phyloP scores from a whole-genome alignment of 2,113 vertebrate species.

The Halichoerus grypus region DNA sequence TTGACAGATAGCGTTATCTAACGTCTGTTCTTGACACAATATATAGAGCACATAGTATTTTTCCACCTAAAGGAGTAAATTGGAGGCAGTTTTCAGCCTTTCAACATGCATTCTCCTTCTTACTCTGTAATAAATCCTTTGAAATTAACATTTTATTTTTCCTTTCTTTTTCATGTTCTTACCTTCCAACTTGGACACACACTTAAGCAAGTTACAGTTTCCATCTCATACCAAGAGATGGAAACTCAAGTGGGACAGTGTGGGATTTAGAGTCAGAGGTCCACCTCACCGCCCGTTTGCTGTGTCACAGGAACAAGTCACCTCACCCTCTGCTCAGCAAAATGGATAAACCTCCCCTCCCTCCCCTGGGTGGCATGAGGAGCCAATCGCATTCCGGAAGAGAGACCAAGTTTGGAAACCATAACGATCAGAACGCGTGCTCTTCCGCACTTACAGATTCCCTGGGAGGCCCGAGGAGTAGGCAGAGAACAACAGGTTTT shows the following conservation, averaged over 20 bases:
- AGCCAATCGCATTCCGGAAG: not conserved
- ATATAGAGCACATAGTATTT: not conserved
- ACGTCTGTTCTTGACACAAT: not conserved
- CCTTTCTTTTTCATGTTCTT: not conserved
- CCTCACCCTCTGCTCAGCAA: too few species aligned
- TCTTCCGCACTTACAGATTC: not conserved
- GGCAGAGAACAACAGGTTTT: not conserved
- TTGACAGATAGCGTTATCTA: not conserved
- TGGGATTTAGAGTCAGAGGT: not conserved
- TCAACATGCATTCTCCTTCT: not conserved
- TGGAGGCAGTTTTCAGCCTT: conserved; percentile 26
- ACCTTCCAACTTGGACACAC: not conserved
- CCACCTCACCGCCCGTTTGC: too few species aligned
- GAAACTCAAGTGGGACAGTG: not conserved
- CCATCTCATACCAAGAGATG: not conserved
- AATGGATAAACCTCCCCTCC: not conserved
- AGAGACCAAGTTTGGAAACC: not conserved
- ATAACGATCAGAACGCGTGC: accelerated
- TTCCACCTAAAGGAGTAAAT: conserved; percentile 20
- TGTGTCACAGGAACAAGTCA: not conserved
- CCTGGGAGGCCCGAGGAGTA: not conserved
- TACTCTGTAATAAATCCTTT: not conserved
- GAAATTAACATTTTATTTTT: not conserved
- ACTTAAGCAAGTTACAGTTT: not conserved
- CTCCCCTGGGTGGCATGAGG: not conserved